Conservation (phyloP, 2,888 invertebrate genomes). For the Aphidius colemani region DNA sequence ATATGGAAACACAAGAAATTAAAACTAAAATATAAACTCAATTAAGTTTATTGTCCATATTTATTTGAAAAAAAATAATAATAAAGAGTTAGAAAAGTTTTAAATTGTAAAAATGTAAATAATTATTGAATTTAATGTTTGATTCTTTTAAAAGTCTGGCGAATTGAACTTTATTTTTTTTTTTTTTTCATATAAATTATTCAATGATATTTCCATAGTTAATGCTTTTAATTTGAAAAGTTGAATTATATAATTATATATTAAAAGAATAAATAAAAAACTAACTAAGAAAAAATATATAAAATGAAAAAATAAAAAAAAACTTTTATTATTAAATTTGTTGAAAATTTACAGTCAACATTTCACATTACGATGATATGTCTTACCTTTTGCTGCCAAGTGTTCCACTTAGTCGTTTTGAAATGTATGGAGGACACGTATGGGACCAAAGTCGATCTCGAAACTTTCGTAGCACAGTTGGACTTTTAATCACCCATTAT, state of each 20-base stretch:
- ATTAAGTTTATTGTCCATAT: too few relatives aligned
- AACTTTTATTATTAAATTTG: background rate
- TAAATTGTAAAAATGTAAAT: too few relatives aligned
- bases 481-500: slow-evolving; percentile 57
- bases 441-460: slow-evolving; percentile 62
- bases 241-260: background rate
- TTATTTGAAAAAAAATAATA: too few relatives aligned
- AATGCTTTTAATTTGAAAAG: too few relatives aligned
- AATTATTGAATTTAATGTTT: too few relatives aligned
- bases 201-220: too few relatives aligned
- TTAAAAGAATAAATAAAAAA: background rate
- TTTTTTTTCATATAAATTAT: too few relatives aligned
- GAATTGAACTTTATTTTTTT: too few relatives aligned
- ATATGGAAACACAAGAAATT: too few relatives aligned
- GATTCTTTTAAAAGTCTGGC: too few relatives aligned
- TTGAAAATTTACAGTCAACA: slow-evolving; percentile 49
- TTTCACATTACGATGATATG: slow-evolving; percentile 61
- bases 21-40: too few relatives aligned
- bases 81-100: too few relatives aligned
- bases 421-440: slow-evolving; percentile 59
- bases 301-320: background rate
- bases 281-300: slow-evolving; percentile 8
- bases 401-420: slow-evolving; percentile 60
- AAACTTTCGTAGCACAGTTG: slow-evolving; percentile 59
- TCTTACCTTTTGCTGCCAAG: slow-evolving; percentile 59